Base-by-base conservation (phyloP, 2,113 vertebrate genomes). In the Neoarius graeffei region DNA sequence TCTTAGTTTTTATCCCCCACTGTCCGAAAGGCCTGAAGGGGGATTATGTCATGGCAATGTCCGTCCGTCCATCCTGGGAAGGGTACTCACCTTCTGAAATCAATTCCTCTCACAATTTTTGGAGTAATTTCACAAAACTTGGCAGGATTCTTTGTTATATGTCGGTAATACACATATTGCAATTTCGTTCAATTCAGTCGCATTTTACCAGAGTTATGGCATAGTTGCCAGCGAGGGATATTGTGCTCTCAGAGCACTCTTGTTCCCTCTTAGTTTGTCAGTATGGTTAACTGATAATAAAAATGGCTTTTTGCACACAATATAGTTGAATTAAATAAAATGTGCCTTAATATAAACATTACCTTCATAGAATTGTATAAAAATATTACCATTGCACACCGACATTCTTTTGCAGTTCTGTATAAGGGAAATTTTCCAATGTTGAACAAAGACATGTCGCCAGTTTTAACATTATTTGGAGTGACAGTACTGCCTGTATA, bases 401-500 rank as follows among this genome's bases (percentile, higher is more conserved):
- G 35, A 30, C 13, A 42, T 69, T 27, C 6, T 35, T 42, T 69
- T 64, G 25, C 50, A 42, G 27, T 54, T 81, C 14, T 81, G 10
- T 25, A 54, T 17, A 48, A 59, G 17, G 35, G 42, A 60, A 42
- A 79, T 67, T 64, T 56, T 35, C 56, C 59, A 79, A 30, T 30
- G 17, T 80, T 86, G 59, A 69, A 42, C 54, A 83, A 59, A 74
- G 80, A 73, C 42, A 50, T 81, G 52, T 67, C 23, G 4, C 20
- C 76, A 69, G n/a, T 54, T 54, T 67, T 69, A 79, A 57, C 25
- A 83, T 85, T 81, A 87, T 90, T 84, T 20, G 10, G 30, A 85
- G 52, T 85, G 89, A 90, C 89, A 90, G 83, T 50, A 69, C 60
- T 81, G 83, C 80, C 80, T 83, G 86, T 42, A 57, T 50, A 52